These are phyloP conservation scores for Falco novaeseelandiae DNA, from an alignment of 2,797 vertebrate species.

Conservation along the genomic window DNA sequence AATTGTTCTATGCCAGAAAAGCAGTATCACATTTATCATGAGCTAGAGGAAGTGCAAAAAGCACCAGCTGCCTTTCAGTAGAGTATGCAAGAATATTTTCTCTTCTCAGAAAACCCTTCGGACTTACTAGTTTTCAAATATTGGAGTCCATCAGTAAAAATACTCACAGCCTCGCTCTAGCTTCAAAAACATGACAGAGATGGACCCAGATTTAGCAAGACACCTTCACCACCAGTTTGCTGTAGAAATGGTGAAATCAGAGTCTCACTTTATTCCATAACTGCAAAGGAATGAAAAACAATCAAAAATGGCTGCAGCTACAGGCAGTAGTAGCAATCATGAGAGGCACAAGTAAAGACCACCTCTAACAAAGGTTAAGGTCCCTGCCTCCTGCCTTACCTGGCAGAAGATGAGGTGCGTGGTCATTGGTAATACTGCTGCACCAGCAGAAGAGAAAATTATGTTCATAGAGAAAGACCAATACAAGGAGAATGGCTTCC, in stretches of 20 bases:
- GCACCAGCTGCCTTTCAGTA: not conserved
- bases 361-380: not conserved
- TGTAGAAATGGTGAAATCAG: not conserved
- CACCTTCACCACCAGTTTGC: not conserved
- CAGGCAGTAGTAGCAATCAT: not conserved
- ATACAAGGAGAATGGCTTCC: not conserved
- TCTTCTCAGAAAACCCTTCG: not conserved
- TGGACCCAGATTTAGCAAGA: not conserved
- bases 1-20: not conserved
- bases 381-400: not conserved
- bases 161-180: not conserved
- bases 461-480: not conserved
- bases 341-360: not conserved
- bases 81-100: not conserved
- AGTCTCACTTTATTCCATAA: not conserved
- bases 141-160: not conserved
- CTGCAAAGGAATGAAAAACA: not conserved
- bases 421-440: not conserved
- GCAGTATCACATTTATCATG: not conserved
- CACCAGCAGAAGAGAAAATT: not conserved
- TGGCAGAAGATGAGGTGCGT: rapidly evolving
- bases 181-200: not conserved
- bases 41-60: not conserved
- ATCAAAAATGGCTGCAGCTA: not conserved
- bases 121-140: not conserved